These are phyloP conservation scores for Thereva unica DNA, from an alignment of 2,888 invertebrate genomes.

Conservation along the genomic window DNA sequence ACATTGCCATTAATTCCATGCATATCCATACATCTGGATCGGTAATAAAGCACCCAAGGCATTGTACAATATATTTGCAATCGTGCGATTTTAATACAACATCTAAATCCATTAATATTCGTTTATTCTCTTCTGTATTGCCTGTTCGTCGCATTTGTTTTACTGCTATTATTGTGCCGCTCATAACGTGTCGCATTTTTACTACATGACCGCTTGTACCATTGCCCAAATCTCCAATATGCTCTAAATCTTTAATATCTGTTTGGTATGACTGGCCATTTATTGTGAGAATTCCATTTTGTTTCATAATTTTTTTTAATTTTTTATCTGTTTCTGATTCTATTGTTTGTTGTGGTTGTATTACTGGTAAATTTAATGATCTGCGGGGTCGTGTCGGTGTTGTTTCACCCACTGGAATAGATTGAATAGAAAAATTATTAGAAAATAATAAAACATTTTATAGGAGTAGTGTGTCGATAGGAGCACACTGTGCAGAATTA, in stretches of 20 bases:
- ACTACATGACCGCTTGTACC: slow-evolving; percentile 98
- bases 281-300: slow-evolving; percentile 86
- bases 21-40: slow-evolving; percentile 99
- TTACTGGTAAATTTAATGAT: slow-evolving; percentile 63
- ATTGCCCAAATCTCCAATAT: slow-evolving; percentile 85
- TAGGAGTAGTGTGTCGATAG: too few relatives aligned
- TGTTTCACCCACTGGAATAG: slow-evolving; percentile 51
- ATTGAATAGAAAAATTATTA: neutral
- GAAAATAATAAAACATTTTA: too few relatives aligned
- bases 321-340: slow-evolving; percentile 77
- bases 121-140: slow-evolving; percentile 94
- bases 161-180: slow-evolving; percentile 86
- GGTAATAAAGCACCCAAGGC: slow-evolving; percentile 96
- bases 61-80: slow-evolving; percentile 95
- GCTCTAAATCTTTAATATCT: slow-evolving; percentile 80
- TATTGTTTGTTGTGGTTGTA: slow-evolving; percentile 62
- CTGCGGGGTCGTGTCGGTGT: slow-evolving; percentile 62
- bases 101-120: slow-evolving; percentile 98
- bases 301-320: slow-evolving; percentile 90
- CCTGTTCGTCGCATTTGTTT: slow-evolving; percentile 99
- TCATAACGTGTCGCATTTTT: slow-evolving; percentile 90
- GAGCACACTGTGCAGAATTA: too few relatives aligned
- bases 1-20: slow-evolving; percentile 99
- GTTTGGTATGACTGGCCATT: slow-evolving; percentile 78
- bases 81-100: slow-evolving; percentile 97